Evolutionary conservation across 1,140 invertebrate genomes (phyloP).

Genomic region (Fopius arisanus): DNA sequence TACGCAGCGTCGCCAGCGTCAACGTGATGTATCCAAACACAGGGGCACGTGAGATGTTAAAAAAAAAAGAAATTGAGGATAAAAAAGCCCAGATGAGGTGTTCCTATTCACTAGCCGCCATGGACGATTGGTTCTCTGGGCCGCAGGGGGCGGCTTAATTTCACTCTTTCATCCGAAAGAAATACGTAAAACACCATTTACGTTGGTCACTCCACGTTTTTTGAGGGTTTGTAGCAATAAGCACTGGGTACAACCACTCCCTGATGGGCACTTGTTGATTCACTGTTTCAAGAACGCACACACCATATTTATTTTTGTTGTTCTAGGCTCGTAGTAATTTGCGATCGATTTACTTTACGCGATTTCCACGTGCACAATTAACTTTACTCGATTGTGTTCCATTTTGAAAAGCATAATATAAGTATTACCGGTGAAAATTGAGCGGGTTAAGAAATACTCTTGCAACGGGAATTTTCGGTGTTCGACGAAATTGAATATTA

Average conservation of each 20-base stretch:
- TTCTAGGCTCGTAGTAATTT: no score
- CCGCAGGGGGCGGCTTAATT: neutral
- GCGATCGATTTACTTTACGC: no score
- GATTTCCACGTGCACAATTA: neutral
- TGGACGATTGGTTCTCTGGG: neutral
- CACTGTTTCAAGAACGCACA: slow-evolving; percentile 27
- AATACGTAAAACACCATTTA: neutral
- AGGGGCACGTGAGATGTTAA: neutral
- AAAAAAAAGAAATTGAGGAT: neutral
- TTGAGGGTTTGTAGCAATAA: neutral
- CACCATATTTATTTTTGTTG: no score
- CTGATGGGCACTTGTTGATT: slow-evolving; percentile 30
- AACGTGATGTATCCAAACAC: neutral
- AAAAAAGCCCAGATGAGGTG: neutral
- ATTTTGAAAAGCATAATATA: no score
- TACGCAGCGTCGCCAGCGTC: slow-evolving; percentile 26
- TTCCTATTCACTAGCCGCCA: neutral
- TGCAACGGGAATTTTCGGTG: no score
- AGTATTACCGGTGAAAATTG: no score
- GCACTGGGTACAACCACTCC: neutral
- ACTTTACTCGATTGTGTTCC: no score
- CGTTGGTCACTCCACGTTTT: neutral
- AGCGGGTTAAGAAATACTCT: no score
- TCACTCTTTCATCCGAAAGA: neutral
- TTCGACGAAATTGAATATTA: neutral